phyloP scores from a whole-genome alignment of 2,113 vertebrate genomes.

The Serinus canaria region DNA sequence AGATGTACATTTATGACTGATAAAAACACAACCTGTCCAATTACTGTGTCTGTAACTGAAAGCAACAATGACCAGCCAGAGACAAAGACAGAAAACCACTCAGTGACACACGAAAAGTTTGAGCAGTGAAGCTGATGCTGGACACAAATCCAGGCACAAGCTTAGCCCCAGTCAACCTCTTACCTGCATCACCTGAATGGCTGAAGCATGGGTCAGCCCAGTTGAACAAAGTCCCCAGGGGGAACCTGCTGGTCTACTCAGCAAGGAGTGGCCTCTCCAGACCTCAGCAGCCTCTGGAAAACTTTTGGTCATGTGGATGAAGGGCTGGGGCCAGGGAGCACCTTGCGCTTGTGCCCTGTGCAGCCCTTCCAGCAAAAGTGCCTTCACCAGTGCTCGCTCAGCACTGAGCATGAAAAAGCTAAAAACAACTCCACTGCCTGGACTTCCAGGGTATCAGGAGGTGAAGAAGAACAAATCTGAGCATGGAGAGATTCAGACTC shows the following conservation, averaged over 20 bases:
- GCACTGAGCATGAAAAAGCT: neutral
- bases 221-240: neutral
- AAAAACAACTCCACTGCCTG: neutral
- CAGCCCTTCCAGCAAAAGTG: neutral
- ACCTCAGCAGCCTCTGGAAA: neutral
- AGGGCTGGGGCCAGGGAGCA: neutral
- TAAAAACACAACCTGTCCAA: neutral
- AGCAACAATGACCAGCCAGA: neutral
- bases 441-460: neutral
- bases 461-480: neutral
- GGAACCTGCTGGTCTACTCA: neutral
- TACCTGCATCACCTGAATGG: neutral
- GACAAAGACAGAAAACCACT: neutral
- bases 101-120: neutral
- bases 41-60: neutral
- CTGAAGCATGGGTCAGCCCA: neutral
- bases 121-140: neutral
- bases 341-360: neutral
- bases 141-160: neutral
- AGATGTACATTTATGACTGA: neutral
- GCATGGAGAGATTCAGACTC: neutral
- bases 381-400: accelerated
- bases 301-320: neutral
- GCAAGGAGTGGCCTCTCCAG: neutral
- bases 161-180: neutral